Percentiles rank a stretch among this genome's conserved stretches.
Evolutionary conservation across 2,797 vertebrate genomes (phyloP).

Genomic region (Smutsia gigantea): DNA sequence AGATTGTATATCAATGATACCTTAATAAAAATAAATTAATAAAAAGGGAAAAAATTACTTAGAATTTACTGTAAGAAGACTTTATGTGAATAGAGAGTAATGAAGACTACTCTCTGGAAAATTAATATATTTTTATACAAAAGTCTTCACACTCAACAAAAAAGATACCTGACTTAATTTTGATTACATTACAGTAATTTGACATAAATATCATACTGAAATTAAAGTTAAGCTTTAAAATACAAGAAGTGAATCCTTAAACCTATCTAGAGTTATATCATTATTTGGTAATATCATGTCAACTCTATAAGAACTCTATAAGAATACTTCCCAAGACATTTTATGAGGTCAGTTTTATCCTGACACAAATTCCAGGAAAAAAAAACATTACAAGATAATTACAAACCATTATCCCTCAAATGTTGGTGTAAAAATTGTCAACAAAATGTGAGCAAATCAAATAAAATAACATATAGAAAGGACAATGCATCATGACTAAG

Average conservation of each 20-base stretch:
- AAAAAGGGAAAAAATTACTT: conserved; percentile 21
- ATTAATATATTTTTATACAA: conserved; percentile 35
- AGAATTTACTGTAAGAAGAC: neutral
- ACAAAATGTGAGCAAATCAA: conserved; percentile 36
- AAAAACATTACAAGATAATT: conserved; percentile 19
- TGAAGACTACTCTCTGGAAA: neutral
- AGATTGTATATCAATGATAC: no score
- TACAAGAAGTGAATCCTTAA: conserved; percentile 40
- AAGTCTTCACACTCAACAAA: neutral
- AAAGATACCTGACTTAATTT: neutral
- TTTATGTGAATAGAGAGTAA: neutral
- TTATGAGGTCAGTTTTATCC: neutral
- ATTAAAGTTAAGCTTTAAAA: conserved; percentile 22
- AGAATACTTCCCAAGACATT: neutral
- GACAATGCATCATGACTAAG: neutral
- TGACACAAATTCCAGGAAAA: conserved; percentile 35
- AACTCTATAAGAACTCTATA: neutral
- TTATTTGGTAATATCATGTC: conserved; percentile 18
- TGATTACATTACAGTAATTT: conserved; percentile 33
- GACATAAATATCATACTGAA: neutral
- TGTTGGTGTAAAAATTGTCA: neutral
- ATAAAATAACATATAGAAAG: neutral
- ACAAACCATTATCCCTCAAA: neutral
- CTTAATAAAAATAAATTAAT: neutral
- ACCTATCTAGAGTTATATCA: neutral